phyloP scores from a whole-genome alignment of 2,888 invertebrate genomes.

The Caenorhabditis sp. region DNA sequence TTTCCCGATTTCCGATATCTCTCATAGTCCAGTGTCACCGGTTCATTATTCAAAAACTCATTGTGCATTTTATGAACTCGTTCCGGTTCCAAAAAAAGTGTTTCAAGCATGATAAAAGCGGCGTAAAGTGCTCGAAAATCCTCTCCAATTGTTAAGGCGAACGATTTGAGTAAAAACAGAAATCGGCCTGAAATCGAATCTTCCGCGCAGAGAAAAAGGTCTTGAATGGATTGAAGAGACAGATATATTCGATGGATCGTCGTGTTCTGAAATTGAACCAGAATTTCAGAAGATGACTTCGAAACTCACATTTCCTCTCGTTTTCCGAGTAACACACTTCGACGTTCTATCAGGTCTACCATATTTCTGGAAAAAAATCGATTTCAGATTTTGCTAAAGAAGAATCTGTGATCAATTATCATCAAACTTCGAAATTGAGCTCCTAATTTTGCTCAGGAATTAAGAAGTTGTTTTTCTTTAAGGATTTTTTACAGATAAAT shows the following conservation, averaged over 20 bases:
- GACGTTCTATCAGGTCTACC: constrained; percentile 3
- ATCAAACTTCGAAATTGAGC: too few species aligned
- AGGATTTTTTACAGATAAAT: too few species aligned
- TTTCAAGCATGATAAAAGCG: constrained; percentile 33
- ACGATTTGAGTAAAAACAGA: constrained; percentile 12
- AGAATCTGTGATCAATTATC: too few species aligned
- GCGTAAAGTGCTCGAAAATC: constrained; percentile 21
- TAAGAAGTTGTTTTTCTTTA: too few species aligned
- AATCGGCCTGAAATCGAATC: constrained; percentile 22
- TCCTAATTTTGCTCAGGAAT: too few species aligned
- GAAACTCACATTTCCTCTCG: not conserved
- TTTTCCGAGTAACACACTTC: constrained; percentile 6
- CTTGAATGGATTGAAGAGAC: not conserved
- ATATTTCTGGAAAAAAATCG: constrained; percentile 6
- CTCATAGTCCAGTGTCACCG: not conserved
- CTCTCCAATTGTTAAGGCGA: constrained; percentile 24
- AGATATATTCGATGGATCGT: not conserved
- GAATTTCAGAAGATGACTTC: too few species aligned
- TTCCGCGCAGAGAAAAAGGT: constrained; percentile 10
- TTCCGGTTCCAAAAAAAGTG: constrained; percentile 14
- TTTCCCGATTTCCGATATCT: not conserved
- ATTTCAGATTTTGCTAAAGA: too few species aligned
- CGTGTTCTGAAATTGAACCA: not conserved
- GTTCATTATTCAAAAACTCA: not conserved
- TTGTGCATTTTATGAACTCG: not conserved